Evolutionary conservation across 2,797 vertebrate genomes (phyloP).

Genomic region (Girardinus metallicus): DNA sequence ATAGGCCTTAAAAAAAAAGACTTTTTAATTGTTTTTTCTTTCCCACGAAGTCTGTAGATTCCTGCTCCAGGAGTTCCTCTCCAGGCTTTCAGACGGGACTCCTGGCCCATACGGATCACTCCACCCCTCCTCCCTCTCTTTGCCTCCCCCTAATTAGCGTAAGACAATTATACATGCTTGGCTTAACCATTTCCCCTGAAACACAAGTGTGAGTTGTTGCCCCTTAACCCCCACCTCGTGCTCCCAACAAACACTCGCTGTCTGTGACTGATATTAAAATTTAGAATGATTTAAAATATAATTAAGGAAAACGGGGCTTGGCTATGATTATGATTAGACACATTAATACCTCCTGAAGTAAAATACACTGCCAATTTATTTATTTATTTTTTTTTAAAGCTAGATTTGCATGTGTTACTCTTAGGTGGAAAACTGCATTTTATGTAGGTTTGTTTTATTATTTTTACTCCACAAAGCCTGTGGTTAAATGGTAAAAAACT

Average conservation of each 20-base stretch:
- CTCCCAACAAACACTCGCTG: conserved; percentile 53
- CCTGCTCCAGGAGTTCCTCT: conserved; percentile 50
- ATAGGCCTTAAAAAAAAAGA: conserved; percentile 41
- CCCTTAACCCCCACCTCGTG: conserved; percentile 38
- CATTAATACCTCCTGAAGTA: conserved; percentile 2
- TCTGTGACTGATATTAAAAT: conserved; percentile 68
- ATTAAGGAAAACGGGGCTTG: conserved; percentile 7
- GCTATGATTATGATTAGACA: conserved; percentile 6
- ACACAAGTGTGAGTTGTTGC: conserved; percentile 74
- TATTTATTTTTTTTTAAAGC: not conserved
- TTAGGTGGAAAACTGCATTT: not conserved
- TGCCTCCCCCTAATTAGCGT: conserved; percentile 80
- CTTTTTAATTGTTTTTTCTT: conserved; percentile 1
- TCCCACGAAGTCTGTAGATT: conserved; percentile 63
- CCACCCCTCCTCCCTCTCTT: conserved; percentile 1
- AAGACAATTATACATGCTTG: conserved; percentile 87
- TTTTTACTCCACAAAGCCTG: conserved; percentile 22
- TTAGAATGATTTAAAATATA: conserved; percentile 53
- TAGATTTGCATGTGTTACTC: conserved; percentile 16
- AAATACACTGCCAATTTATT: conserved; percentile 14
- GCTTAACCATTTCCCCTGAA: conserved; percentile 83
- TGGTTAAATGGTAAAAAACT: conserved; percentile 14
- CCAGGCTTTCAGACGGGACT: conserved; percentile 60
- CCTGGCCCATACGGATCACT: conserved; percentile 50
- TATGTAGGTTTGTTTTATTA: conserved; percentile 8